These are phyloP conservation scores for Drepanosiphum platanoidis DNA, from an alignment of 2,888 invertebrate genomes.

Conservation along the genomic window DNA sequence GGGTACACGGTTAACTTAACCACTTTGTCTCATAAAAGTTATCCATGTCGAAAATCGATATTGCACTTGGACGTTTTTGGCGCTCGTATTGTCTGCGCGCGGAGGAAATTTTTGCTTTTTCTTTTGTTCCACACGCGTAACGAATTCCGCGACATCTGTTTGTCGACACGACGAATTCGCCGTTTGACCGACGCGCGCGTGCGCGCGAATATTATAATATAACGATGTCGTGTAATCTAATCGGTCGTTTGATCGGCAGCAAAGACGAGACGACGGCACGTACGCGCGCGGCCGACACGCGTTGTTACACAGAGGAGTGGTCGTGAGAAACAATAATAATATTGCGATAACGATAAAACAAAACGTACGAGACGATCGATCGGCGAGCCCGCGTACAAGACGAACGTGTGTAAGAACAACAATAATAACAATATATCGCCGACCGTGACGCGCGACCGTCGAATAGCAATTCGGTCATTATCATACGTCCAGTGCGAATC, in stretches of 20 bases:
- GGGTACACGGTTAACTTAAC: too few relatives aligned
- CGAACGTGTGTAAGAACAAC: too few relatives aligned
- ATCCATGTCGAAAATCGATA: too few relatives aligned
- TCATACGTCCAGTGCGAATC: too few relatives aligned
- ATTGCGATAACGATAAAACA: background rate
- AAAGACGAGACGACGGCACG: too few relatives aligned
- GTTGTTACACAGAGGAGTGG: background rate
- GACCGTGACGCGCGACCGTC: too few relatives aligned
- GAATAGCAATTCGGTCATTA: too few relatives aligned
- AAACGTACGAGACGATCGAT: background rate
- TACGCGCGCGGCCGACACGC: background rate
- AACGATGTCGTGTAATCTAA: too few relatives aligned
- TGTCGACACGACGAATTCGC: background rate
- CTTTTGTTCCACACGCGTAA: background rate
- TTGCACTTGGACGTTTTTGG: too few relatives aligned
- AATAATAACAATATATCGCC: too few relatives aligned
- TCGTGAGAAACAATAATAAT: background rate
- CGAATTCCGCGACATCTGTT: background rate
- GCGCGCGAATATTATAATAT: background rate
- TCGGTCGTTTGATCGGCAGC: background rate
- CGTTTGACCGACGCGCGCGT: background rate
- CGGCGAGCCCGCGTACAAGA: too few relatives aligned
- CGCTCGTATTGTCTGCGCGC: background rate
- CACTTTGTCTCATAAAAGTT: too few relatives aligned
- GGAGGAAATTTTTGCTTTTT: background rate